Conservation (phyloP, 2,888 invertebrate species). For the Stenchaetothrips biformis region DNA sequence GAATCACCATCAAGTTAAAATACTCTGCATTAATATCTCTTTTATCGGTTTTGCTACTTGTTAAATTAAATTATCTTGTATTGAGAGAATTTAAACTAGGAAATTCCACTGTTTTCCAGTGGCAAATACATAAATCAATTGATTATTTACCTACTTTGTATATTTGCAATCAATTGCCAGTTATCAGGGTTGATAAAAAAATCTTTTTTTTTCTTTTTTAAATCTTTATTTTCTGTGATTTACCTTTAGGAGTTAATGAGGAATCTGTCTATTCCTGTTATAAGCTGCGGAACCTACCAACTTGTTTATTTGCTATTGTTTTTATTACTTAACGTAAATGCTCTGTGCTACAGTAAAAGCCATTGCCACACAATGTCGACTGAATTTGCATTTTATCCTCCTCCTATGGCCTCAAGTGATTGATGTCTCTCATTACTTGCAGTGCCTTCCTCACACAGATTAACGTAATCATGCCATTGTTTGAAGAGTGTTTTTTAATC, state of each 20-base stretch:
- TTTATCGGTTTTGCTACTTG: slow-evolving; percentile 20
- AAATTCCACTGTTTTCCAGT: slow-evolving; percentile 6
- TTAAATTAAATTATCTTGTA: not conserved
- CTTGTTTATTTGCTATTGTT: slow-evolving; percentile 12
- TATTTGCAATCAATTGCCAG: slow-evolving; percentile 23
- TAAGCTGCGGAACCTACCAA: not conserved
- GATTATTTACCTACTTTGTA: slow-evolving; percentile 24
- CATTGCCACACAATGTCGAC: slow-evolving; percentile 16
- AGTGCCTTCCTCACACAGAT: no score
- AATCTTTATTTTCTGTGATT: slow-evolving; percentile 18
- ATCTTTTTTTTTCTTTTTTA: slow-evolving; percentile 22
- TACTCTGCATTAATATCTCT: slow-evolving; percentile 13
- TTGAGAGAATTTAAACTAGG: not conserved
- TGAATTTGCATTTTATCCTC: slow-evolving; percentile 16
- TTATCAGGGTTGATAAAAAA: slow-evolving; percentile 20
- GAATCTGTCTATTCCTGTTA: slow-evolving; percentile 10
- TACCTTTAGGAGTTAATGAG: slow-evolving; percentile 10
- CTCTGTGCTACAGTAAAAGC: not conserved
- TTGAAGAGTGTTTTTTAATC: no score
- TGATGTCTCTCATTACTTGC: not conserved
- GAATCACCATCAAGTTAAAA: slow-evolving; percentile 1
- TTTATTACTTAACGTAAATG: not conserved
- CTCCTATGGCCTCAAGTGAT: slow-evolving; percentile 2
- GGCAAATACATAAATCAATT: slow-evolving; percentile 5
- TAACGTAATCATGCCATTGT: no score